phyloP scores from a whole-genome alignment of 2,888 invertebrate species.

The Eubasilissa splendida region DNA sequence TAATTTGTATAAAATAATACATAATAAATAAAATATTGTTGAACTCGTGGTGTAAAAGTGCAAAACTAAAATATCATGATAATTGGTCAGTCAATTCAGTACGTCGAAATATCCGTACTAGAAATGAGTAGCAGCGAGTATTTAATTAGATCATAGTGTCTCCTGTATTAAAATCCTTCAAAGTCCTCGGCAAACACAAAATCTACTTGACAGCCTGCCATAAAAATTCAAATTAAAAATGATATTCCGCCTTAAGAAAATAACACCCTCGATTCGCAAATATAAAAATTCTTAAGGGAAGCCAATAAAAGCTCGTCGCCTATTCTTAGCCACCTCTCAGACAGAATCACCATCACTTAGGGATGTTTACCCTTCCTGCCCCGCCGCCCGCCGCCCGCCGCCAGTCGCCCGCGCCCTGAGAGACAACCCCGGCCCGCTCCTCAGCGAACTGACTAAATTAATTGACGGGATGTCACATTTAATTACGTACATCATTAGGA shows the following conservation, averaged over 20 bases:
- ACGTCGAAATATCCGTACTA: too few species aligned
- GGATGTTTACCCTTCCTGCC: slow-evolving; percentile 41
- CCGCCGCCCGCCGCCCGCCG: slow-evolving; percentile 12
- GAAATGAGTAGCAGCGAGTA: too few species aligned
- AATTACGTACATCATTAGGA: slow-evolving; percentile 61
- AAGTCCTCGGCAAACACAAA: background rate
- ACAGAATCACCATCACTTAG: slow-evolving; percentile 49
- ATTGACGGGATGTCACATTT: slow-evolving; percentile 61
- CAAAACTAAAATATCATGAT: too few species aligned
- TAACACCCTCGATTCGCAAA: slow-evolving; percentile 28
- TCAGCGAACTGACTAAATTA: slow-evolving; percentile 58
- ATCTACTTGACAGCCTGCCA: slow-evolving; percentile 6
- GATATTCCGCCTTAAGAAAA: slow-evolving; percentile 13
- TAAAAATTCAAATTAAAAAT: slow-evolving; percentile 15
- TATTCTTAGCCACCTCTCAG: slow-evolving; percentile 45
- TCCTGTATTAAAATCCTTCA: too few species aligned
- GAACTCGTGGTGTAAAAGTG: too few species aligned
- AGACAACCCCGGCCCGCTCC: background rate
- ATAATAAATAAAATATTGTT: too few species aligned
- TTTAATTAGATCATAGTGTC: too few species aligned
- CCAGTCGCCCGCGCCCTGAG: background rate
- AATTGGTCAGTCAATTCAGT: too few species aligned
- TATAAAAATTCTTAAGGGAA: slow-evolving; percentile 18
- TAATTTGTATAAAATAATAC: too few species aligned
- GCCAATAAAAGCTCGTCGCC: slow-evolving; percentile 34